Base-by-base conservation (phyloP, 2,113 vertebrate species). In the Morone chrysops region DNA sequence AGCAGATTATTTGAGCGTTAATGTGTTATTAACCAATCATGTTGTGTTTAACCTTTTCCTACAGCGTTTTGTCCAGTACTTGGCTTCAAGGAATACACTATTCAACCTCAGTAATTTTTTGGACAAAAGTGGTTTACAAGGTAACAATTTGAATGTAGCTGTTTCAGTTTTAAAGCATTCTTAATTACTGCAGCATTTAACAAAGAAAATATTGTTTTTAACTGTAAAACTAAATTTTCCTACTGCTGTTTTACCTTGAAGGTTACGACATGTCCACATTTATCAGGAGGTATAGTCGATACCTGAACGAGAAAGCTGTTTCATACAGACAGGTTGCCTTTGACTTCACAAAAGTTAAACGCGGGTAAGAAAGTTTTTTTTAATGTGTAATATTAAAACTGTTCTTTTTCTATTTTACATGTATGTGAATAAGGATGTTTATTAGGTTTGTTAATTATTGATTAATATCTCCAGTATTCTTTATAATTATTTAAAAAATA, bases 31-130 rank as follows among this genome's bases (percentile, higher is more conserved):
- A 41, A 66, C 54, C 10, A 11, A 6, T 51, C 12, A 1, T 5
- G 36, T 0, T 65, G 8, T 38, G 5, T 73, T 80, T 20, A n/a
- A 57, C 3, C 31, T 2, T 17, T 60, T 43, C 20, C 11, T 13
- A 13, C 95, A 99, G 98, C 97, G 98, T 89, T 99, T 99, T 95
- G 97, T 99, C 94, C 98, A 99, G 87, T 99, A 99, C 94, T 92
- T 99, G 96, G 98, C 98, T 80, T 99, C 98, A 94, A 98, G 98
- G 95, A 99, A 99, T 90, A 99, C 98, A 76, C 92, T 99, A 86
- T 99, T 99, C 95, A 99, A 99, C 93, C 97, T 99, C 94, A 99
- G 98, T 94, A 99, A 99, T 94, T 99, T 99, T 96, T 96, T 99
- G 97, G 98, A 99, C 92, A 99, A 99, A 96, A 99, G 97, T 92